Base-by-base conservation (phyloP, 2,888 invertebrate genomes). In the Eupelmus urozonus region DNA sequence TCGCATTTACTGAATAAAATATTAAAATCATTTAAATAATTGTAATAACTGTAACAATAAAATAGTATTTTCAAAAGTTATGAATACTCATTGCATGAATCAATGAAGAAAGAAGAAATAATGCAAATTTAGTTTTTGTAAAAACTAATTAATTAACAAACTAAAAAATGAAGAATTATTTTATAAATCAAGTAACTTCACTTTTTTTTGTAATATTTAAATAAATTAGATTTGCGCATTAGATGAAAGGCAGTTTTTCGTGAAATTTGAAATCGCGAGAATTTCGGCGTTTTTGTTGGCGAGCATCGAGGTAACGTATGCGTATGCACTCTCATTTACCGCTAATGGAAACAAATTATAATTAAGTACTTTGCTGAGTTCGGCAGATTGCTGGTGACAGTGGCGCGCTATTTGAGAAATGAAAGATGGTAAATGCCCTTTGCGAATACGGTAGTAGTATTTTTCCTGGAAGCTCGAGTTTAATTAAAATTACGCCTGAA, bases 361-460 rank as follows among this genome's bases (percentile, higher is more conserved):
- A 80, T 80, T 76, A 70, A 79, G 65, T 69, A 18, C 73, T 76
- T 76, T 76, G 76, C 73, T 76, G 79, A 79, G 74, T 80, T 77
- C 70, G 66, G 76, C 80, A 80, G 80, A 80, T 80, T 80, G 76
- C 80, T 20, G 76, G 55, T 80, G 80, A 74, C 80, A 80, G n/a
- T 42, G 13, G 40, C 11, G 60, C 72, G 59, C 70, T 51, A 20
- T 73, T 72, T 69, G 40, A 23, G 23, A 60, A 73, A 73, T 79
- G 76, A 79, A 76, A 72, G 34, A 76, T 76, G 76, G 60, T 29
- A n/a, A 65, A 70, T 65, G 59, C 3, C 67, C 29, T n/a, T n/a
- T n/a, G 2, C 16, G 25, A 60, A 40, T 20, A 1, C 45, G 2
- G 27, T 16, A n/a, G 45, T 72, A 57, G 5, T 45, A 27, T 23